A percentile compares a stretch with the other conserved stretches of the same genome.
Conservation (phyloP, 2,797 vertebrate genomes). For the Adelosebastes latens region DNA sequence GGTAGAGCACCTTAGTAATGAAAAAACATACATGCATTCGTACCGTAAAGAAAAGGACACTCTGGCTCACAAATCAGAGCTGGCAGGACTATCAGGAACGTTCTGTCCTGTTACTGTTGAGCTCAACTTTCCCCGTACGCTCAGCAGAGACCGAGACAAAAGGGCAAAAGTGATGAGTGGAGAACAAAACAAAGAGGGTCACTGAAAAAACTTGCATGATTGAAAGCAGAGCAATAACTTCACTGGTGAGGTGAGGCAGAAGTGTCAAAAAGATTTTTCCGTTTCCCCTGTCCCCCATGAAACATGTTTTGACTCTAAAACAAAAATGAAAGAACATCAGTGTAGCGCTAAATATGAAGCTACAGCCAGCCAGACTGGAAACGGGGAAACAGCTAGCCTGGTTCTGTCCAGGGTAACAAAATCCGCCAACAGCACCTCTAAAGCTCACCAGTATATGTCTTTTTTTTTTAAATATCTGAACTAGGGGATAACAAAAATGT, state of each 20-base stretch:
- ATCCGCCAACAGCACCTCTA: neutral
- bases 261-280: neutral
- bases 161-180: neutral
- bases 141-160: neutral
- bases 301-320: neutral
- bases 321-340: neutral
- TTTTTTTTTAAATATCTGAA: too few species aligned
- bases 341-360: neutral
- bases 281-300: neutral
- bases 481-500: too few species aligned
- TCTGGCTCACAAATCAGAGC: slow-evolving; percentile 23
- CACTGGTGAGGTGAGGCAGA: neutral
- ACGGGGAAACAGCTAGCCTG: neutral
- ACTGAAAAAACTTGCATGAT: neutral
- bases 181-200: slow-evolving; percentile 1
- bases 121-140: neutral
- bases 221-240: slow-evolving; percentile 9
- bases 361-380: too few species aligned
- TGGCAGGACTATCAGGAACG: slow-evolving; percentile 28
- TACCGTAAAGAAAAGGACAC: slow-evolving; percentile 5
- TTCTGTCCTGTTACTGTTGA: slow-evolving; percentile 31
- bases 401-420: neutral
- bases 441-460: neutral
- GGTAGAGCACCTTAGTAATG: neutral
- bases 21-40: neutral